Evolutionary conservation across 2,888 invertebrate species (phyloP), one percentile per base, ranked within the genome.

Genomic region (Bellardia bayeri): DNA sequence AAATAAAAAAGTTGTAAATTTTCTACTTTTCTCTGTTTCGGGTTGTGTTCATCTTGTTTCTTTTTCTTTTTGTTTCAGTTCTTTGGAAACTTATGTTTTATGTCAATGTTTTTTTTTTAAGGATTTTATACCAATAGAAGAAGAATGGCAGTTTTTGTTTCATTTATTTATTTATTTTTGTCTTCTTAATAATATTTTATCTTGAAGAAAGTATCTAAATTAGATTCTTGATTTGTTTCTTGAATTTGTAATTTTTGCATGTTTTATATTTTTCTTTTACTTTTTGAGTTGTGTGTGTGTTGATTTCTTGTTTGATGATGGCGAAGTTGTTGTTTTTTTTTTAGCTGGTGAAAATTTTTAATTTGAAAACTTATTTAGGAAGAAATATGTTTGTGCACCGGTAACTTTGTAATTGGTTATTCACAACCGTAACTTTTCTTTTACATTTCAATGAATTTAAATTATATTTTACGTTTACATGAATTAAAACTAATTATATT

Each of bases 1-100:
- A 90, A 89, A 89, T 89, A 89, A 90, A 86, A 54, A n/a, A 54
- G 37, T 49, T 16, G 58, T 3, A 81, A 76, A 74, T 71, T 81
- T 82, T 71, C 45, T 75, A 56, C 9, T 78, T 80, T 49, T 49
- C 80, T 75, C 49, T 74, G 51, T 63, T 64, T 42, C 56, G 16
- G 54, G 51, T 71, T 75, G 64, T 63, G 71, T 72, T 72, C 51
- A 66, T 33, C 79, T 75, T 74, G 54, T 81, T 71, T 75, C 42
- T 71, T 66, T 81, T 79, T 58, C 16, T 80, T 83, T 72, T 80
- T 83, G 54, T 68, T 80, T 74, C n/a, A 76, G 81, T 80, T 78
- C 78, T 80, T 51, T 14, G 23, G 33, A 75, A 85, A 83, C 83
- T 86, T 83, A 58, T 88, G 83, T 81, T 86, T 82, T 78, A 66